phyloP scores from a whole-genome alignment of 2,888 invertebrate genomes.

The Invenusta paracnida region DNA sequence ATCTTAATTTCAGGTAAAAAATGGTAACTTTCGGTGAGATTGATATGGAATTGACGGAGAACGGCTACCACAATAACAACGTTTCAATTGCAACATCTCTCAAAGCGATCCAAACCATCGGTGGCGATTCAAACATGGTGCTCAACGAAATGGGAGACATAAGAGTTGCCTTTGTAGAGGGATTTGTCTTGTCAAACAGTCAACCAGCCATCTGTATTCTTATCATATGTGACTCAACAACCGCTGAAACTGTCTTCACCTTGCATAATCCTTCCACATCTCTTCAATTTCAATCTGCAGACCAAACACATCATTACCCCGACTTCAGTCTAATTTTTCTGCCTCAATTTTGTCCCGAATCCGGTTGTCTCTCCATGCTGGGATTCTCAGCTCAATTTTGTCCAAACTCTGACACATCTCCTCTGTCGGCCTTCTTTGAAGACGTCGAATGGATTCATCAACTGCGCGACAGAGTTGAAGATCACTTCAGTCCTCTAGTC shows the following conservation, averaged over 20 bases:
- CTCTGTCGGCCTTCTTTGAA: background rate
- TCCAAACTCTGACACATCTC: background rate
- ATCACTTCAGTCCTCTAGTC: background rate
- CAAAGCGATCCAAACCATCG: background rate
- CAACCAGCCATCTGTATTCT: background rate
- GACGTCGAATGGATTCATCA: background rate
- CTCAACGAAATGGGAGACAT: background rate
- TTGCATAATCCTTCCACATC: background rate
- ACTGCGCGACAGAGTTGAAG: background rate
- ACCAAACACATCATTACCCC: background rate
- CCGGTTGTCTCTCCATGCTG: background rate
- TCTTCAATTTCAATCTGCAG: background rate
- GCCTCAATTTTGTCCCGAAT: background rate
- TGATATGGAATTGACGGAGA: background rate
- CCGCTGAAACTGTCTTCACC: background rate
- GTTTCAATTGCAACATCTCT: background rate
- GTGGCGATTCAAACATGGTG: background rate
- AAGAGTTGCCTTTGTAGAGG: background rate
- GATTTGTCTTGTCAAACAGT: background rate
- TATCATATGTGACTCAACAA: background rate
- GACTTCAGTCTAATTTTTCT: background rate
- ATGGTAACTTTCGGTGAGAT: background rate
- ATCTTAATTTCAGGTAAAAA: background rate
- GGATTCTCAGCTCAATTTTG: background rate
- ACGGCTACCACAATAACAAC: constrained; percentile 14